Evolutionary conservation across 2,888 invertebrate genomes (phyloP).

Genomic region (Metellina segmentata): DNA sequence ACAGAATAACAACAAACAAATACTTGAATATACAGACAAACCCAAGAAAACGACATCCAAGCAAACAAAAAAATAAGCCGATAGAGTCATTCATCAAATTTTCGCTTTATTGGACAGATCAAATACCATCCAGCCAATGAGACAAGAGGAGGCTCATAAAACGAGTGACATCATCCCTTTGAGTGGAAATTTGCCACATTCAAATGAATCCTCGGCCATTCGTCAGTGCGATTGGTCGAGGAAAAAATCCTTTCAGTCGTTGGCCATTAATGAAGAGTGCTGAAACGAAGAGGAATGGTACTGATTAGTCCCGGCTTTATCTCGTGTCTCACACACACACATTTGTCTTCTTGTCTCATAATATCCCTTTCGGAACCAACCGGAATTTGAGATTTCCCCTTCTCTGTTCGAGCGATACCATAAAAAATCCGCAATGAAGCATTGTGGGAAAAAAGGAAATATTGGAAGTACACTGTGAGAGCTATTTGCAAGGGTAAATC

Average conservation of each 20-base stretch:
- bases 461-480: not conserved
- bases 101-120: not conserved
- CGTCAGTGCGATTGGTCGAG: not conserved
- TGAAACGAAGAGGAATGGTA: slow-evolving; percentile 19
- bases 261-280: slow-evolving; percentile 25
- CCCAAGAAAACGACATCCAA: too few species aligned
- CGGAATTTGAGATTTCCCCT: not conserved
- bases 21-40: too few species aligned
- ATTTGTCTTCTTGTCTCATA: slow-evolving; percentile 53
- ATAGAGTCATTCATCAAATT: not conserved
- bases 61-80: too few species aligned
- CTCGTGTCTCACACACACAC: too few species aligned
- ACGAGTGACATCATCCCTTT: not conserved
- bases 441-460: not conserved
- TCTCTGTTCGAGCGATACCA: not conserved
- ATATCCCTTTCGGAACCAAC: not conserved
- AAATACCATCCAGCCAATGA: not conserved
- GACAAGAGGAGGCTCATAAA: not conserved
- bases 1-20: too few species aligned
- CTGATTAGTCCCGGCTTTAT: slow-evolving; percentile 63
- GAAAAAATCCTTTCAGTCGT: slow-evolving; percentile 1
- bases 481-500: not conserved
- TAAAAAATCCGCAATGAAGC: not conserved
- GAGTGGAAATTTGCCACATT: slow-evolving; percentile 22
- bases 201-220: slow-evolving; percentile 27